phyloP scores from a whole-genome alignment of 2,113 vertebrate species.

The Oxyura jamaicensis region DNA sequence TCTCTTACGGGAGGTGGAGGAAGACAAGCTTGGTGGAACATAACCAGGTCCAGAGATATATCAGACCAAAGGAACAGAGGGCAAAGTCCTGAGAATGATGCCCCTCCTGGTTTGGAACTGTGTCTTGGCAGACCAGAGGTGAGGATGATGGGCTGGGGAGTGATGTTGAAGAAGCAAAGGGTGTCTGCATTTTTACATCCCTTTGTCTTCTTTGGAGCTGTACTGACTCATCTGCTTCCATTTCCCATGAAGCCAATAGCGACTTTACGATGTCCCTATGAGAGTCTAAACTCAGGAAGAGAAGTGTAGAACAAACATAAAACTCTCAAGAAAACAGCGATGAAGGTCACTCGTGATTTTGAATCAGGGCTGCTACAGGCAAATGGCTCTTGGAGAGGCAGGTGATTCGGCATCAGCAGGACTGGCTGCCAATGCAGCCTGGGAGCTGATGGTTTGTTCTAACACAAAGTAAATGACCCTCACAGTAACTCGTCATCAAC shows the following conservation, averaged over 20 bases:
- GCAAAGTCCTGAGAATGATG: not conserved
- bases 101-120: not conserved
- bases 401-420: not conserved
- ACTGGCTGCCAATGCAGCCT: not conserved
- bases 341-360: not conserved
- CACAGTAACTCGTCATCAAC: not conserved
- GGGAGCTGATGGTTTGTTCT: not conserved
- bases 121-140: not conserved
- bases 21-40: not conserved
- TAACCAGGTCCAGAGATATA: rapidly evolving
- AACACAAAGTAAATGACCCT: not conserved
- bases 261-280: not conserved
- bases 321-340: not conserved
- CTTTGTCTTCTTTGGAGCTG: not conserved
- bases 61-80: not conserved
- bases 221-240: not conserved
- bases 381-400: not conserved
- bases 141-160: not conserved
- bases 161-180: not conserved
- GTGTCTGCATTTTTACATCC: not conserved
- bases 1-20: not conserved
- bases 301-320: not conserved
- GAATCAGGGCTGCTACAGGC: not conserved
- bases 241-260: not conserved
- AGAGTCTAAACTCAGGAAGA: not conserved